A percentile compares a stretch with the other conserved stretches of the same genome.
Conservation (phyloP, 2,113 vertebrate genomes). For the Notarius quadriscutis region DNA sequence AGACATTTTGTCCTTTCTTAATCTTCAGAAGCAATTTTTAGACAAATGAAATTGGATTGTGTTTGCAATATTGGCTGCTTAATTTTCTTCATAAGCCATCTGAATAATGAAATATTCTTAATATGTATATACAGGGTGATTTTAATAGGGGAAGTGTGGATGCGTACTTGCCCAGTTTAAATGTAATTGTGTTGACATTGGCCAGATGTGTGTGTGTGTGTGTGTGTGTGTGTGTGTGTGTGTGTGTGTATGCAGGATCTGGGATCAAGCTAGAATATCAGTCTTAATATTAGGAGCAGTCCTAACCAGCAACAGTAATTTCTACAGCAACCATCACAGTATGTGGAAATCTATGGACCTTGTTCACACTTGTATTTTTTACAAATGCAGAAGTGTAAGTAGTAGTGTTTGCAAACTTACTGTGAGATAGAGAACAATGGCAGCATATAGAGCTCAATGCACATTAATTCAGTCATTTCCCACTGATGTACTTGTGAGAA, state of each 20-base stretch:
- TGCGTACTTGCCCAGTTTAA: neutral
- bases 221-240: neutral
- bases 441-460: neutral
- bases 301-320: too few relatives aligned
- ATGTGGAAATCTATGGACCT: neutral
- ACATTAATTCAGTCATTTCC: too few relatives aligned
- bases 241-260: neutral
- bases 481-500: too few relatives aligned
- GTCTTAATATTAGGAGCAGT: too few relatives aligned
- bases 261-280: neutral
- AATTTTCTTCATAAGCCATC: neutral
- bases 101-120: neutral
- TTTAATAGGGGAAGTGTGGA: neutral
- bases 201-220: neutral
- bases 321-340: neutral
- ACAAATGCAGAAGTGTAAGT: neutral
- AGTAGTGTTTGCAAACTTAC: neutral
- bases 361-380: neutral
- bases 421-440: neutral
- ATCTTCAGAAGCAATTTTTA: neutral
- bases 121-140: neutral
- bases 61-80: neutral
- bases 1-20: neutral
- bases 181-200: neutral
- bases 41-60: neutral